A percentile compares a stretch with the other conserved stretches of the same genome.
Conservation (phyloP, 2,888 invertebrate species). For the Polylopha cassiicola region DNA sequence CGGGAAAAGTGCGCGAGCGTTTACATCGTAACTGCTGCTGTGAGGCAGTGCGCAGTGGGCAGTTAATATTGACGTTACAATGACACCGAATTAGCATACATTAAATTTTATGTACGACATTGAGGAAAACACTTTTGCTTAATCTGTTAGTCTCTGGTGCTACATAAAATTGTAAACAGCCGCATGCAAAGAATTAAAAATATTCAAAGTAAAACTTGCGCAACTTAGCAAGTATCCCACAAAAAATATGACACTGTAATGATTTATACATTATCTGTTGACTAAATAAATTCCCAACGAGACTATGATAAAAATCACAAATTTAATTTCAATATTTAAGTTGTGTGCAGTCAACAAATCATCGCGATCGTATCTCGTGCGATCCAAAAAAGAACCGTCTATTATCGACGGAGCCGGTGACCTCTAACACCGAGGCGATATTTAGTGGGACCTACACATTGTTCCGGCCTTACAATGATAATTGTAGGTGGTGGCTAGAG, state of each 20-base stretch:
- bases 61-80: too few relatives aligned
- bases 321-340: slow-evolving; percentile 74
- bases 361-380: slow-evolving; percentile 69
- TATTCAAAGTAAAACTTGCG: background rate
- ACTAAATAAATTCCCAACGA: slow-evolving; percentile 33
- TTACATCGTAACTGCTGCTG: background rate
- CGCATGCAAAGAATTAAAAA: too few relatives aligned
- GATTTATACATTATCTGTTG: slow-evolving; percentile 27
- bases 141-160: too few relatives aligned
- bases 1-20: slow-evolving; percentile 2
- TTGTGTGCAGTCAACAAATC: slow-evolving; percentile 71
- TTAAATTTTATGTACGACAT: too few relatives aligned
- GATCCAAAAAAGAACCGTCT: slow-evolving; percentile 62
- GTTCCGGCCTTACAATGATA: slow-evolving; percentile 58
- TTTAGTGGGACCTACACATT: slow-evolving; percentile 57
- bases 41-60: too few relatives aligned
- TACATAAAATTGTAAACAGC: too few relatives aligned
- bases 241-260: slow-evolving; percentile 18
- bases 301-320: slow-evolving; percentile 57
- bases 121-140: too few relatives aligned
- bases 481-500: slow-evolving; percentile 72
- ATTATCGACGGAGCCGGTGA: slow-evolving; percentile 61
- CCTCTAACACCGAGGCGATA: slow-evolving; percentile 65
- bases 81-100: too few relatives aligned
- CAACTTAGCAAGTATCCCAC: slow-evolving; percentile 8